These are phyloP conservation scores for Euplagia quadripunctaria DNA, from an alignment of 2,888 invertebrate genomes.

Conservation along the genomic window DNA sequence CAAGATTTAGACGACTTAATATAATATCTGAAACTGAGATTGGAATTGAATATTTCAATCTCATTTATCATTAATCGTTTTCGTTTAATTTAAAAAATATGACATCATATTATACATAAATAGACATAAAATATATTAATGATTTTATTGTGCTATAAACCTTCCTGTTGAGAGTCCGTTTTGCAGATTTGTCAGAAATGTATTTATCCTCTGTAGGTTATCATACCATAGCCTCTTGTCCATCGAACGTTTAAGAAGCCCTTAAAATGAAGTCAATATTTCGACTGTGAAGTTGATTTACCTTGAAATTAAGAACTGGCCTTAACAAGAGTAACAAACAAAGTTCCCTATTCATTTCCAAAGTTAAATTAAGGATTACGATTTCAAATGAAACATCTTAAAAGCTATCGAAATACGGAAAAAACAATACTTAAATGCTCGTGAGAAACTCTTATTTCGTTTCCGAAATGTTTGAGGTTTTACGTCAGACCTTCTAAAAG, in stretches of 20 bases:
- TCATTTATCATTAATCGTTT: too few relatives aligned
- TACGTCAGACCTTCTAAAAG: neutral
- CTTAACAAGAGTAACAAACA: conserved; percentile 2
- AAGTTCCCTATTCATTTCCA: conserved; percentile 1
- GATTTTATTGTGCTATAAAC: too few relatives aligned
- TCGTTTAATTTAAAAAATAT: too few relatives aligned
- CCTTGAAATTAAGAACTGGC: neutral
- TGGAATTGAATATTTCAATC: too few relatives aligned
- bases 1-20: too few relatives aligned
- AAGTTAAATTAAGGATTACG: conserved; percentile 17
- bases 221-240: neutral
- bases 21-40: too few relatives aligned
- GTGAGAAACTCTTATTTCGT: neutral
- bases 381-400: conserved; percentile 11
- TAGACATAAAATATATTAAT: neutral
- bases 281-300: neutral
- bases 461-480: neutral
- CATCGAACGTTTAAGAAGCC: neutral
- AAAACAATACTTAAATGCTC: conserved; percentile 10
- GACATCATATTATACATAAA: neutral
- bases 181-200: neutral
- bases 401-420: conserved; percentile 10
- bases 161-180: neutral
- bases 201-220: neutral
- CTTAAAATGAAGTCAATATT: neutral